Percentiles rank a stretch among this genome's conserved stretches.
These are phyloP conservation scores for Mesocentrotus franciscanus DNA, from an alignment of 53 echinoderm and acorn worm species.

Conservation along the genomic window DNA sequence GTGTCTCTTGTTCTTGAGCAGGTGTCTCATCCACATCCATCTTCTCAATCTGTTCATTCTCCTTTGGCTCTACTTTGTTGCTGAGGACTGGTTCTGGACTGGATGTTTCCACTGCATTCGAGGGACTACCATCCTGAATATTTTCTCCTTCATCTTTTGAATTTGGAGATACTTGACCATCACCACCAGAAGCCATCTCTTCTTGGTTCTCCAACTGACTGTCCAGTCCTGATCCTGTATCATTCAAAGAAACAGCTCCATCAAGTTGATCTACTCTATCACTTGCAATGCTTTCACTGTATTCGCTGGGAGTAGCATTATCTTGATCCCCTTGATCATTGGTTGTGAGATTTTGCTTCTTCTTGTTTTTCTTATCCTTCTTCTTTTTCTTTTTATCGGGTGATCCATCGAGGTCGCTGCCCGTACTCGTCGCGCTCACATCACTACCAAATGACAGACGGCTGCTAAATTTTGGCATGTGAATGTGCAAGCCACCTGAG, in stretches of 20 bases:
- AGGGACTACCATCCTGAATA: not conserved
- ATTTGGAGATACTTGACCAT: not conserved
- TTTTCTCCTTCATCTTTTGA: not conserved
- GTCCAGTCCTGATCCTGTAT: conserved; percentile 28
- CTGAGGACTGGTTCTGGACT: not conserved
- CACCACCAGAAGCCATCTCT: not conserved
- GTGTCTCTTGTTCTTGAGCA: not conserved
- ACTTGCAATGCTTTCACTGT: conserved; percentile 48
- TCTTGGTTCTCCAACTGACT: conserved; percentile 20
- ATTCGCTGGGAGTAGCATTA: conserved; percentile 51
- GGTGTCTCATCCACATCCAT: conserved; percentile 13
- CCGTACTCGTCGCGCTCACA: conserved; percentile 50
- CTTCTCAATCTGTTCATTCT: conserved; percentile 14
- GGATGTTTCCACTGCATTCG: not conserved
- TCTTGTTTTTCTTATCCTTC: conserved; percentile 54
- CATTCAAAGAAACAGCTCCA: not conserved
- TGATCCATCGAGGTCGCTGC: conserved; percentile 31
- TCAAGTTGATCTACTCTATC: conserved; percentile 39
- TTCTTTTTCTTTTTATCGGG: conserved; percentile 61
- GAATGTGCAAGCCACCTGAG: conserved; percentile 60
- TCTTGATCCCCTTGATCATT: not conserved
- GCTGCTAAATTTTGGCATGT: conserved; percentile 57
- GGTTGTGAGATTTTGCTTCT: not conserved
- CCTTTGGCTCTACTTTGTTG: not conserved
- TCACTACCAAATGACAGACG: conserved; percentile 54